These are phyloP conservation scores for Diaprepes abbreviatus DNA, from an alignment of 2,888 invertebrate genomes.

Conservation along the genomic window DNA sequence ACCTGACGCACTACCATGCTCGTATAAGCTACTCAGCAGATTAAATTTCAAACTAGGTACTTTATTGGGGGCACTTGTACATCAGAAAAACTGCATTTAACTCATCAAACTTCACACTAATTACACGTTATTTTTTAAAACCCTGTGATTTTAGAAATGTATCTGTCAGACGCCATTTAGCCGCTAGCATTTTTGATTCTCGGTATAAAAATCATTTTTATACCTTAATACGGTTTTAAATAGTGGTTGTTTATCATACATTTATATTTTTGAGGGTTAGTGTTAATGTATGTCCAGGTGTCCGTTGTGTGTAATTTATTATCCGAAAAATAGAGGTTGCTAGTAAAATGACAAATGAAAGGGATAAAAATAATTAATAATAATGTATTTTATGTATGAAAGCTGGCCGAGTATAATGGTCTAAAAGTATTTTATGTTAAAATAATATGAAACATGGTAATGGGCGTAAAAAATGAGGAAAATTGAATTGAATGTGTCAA, in stretches of 20 bases:
- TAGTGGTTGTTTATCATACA: slow-evolving; percentile 39
- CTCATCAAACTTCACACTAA: slow-evolving; percentile 65
- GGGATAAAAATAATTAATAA: slow-evolving; percentile 43
- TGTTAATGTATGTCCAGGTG: slow-evolving; percentile 48
- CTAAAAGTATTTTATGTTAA: slow-evolving; percentile 36
- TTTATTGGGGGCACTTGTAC: slow-evolving; percentile 65
- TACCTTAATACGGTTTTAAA: slow-evolving; percentile 46
- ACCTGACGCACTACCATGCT: no score
- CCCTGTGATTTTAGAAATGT: slow-evolving; percentile 62
- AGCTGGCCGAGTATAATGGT: slow-evolving; percentile 21
- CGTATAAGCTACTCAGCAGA: not conserved
- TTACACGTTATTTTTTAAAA: slow-evolving; percentile 65
- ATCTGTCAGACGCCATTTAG: slow-evolving; percentile 59
- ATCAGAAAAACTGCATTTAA: slow-evolving; percentile 64
- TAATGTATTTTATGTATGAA: slow-evolving; percentile 25
- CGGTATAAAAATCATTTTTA: slow-evolving; percentile 25
- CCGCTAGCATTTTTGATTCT: slow-evolving; percentile 32
- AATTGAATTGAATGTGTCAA: slow-evolving; percentile 22
- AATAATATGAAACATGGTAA: slow-evolving; percentile 35
- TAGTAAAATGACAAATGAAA: slow-evolving; percentile 49
- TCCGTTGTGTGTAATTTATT: slow-evolving; percentile 49
- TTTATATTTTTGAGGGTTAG: slow-evolving; percentile 41
- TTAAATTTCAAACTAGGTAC: slow-evolving; percentile 30
- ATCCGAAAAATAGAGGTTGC: slow-evolving; percentile 46
- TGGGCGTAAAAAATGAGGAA: slow-evolving; percentile 29